phyloP scores from a whole-genome alignment of 1,140 invertebrate genomes.

The Nasonia giraulti region DNA sequence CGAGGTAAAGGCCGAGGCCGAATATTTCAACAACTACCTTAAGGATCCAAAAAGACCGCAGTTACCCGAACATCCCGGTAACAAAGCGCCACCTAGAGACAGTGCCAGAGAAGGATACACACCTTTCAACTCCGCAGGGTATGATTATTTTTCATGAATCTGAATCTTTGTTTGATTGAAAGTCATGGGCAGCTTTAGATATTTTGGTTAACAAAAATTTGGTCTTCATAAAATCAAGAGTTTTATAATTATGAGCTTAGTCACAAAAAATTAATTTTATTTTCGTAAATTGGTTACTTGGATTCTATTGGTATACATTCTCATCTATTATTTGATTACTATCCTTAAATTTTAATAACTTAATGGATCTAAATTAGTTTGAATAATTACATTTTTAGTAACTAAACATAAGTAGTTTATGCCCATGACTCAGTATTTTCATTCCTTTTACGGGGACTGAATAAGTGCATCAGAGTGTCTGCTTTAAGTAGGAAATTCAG shows the following conservation, averaged over 20 bases:
- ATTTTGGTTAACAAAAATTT: not conserved
- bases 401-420: not conserved
- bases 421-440: not conserved
- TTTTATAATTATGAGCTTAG: not conserved
- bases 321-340: not conserved
- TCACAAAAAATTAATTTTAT: not conserved
- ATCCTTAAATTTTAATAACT: not conserved
- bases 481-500: not conserved
- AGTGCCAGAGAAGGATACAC: slow-evolving; percentile 70
- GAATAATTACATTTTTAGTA: not conserved
- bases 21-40: slow-evolving; percentile 99
- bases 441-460: slow-evolving; percentile 30
- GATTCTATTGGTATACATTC: not conserved
- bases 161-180: not conserved
- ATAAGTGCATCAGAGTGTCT: slow-evolving; percentile 4
- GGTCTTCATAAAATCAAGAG: not conserved
- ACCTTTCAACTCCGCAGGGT: slow-evolving; percentile 73
- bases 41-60: slow-evolving; percentile 95
- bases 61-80: slow-evolving; percentile 90
- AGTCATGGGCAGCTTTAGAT: not conserved
- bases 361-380: no score
- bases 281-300: not conserved
- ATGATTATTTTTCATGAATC: slow-evolving; percentile 52
- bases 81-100: slow-evolving; percentile 70
- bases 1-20: slow-evolving; percentile 96